Conservation (phyloP, 1,140 invertebrate species). For the Thalassaphorura encarpata region DNA sequence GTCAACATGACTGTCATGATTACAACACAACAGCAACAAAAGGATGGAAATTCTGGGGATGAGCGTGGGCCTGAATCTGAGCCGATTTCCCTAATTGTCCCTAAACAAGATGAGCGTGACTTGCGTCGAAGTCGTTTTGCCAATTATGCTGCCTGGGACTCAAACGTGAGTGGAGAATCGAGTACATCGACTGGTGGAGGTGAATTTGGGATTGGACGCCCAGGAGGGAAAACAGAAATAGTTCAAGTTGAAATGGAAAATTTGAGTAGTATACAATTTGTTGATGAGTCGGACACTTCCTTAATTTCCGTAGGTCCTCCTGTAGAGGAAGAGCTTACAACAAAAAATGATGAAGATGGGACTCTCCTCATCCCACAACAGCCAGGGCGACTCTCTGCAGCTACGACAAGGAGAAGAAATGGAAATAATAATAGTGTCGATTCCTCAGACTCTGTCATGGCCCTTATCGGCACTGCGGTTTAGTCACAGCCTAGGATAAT, state of each 20-base stretch:
- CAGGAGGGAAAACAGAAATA: neutral
- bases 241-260: constrained; percentile 4
- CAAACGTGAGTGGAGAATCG: constrained; percentile 13
- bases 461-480: constrained; percentile 24
- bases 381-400: neutral
- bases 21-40: neutral
- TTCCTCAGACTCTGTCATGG: constrained; percentile 7
- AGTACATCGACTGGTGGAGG: constrained; percentile 10
- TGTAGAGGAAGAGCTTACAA: neutral
- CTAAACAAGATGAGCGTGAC: constrained; percentile 10
- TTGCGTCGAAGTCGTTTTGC: neutral
- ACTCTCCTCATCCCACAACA: neutral
- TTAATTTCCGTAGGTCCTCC: neutral
- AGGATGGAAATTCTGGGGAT: neutral
- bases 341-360: neutral
- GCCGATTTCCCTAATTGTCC: neutral
- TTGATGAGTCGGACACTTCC: neutral
- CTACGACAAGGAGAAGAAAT: constrained; percentile 17
- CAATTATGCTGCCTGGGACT: neutral
- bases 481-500: too few relatives aligned
- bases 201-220: neutral
- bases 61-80: neutral
- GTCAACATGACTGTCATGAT: constrained; percentile 29
- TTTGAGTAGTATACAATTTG: neutral
- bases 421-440: constrained; percentile 30